Conservation (phyloP, 2,888 invertebrate species). For the Trachelus stipa region DNA sequence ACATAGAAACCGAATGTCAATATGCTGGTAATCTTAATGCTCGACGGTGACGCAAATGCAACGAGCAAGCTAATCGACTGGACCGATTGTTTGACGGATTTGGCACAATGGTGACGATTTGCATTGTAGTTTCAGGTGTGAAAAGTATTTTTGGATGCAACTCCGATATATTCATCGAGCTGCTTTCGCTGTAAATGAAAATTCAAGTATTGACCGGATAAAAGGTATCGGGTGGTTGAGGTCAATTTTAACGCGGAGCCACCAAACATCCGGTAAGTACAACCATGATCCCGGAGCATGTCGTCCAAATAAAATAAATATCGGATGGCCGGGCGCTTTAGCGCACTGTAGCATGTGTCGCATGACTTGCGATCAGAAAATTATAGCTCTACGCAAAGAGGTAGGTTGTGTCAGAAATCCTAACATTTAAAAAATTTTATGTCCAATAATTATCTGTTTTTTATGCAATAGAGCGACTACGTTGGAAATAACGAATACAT, state of each 20-base stretch:
- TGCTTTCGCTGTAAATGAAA: background rate
- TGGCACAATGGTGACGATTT: conserved; percentile 30
- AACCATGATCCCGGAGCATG: background rate
- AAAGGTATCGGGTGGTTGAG: background rate
- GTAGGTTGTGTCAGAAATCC: background rate
- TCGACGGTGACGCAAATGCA: conserved; percentile 39
- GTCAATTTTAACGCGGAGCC: background rate
- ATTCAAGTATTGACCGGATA: background rate
- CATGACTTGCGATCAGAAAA: background rate
- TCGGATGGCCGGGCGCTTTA: background rate
- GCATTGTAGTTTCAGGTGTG: background rate
- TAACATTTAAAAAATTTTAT: background rate
- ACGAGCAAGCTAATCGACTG: conserved; percentile 24
- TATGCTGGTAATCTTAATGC: background rate
- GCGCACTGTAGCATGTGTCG: background rate
- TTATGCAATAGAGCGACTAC: background rate
- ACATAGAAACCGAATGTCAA: background rate
- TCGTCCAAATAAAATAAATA: background rate
- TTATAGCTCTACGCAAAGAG: background rate
- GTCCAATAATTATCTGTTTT: background rate
- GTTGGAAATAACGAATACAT: background rate
- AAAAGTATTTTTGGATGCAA: conserved; percentile 2
- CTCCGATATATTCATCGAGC: background rate
- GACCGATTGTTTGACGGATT: conserved; percentile 44
- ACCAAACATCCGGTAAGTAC: background rate